These are phyloP conservation scores for Agrypnia vestita DNA, from an alignment of 1,140 invertebrate species.

Conservation along the genomic window DNA sequence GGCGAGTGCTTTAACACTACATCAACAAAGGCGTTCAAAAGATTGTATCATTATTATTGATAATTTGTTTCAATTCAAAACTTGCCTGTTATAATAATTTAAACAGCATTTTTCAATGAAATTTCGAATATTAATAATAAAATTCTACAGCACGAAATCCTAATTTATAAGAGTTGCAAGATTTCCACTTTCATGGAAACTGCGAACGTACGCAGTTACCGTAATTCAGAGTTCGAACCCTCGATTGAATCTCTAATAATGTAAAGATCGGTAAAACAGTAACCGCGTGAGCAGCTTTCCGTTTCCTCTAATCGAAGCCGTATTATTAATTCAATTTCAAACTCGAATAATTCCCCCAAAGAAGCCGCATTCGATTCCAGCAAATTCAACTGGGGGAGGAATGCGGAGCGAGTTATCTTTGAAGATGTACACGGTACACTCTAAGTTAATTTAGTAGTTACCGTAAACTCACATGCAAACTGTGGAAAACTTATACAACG, in stretches of 20 bases:
- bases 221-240: too few relatives aligned
- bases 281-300: not conserved
- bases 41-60: too few relatives aligned
- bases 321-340: constrained; percentile 8
- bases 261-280: not conserved
- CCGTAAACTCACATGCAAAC: constrained; percentile 3
- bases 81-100: too few relatives aligned
- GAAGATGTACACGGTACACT: not conserved
- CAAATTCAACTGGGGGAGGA: not conserved
- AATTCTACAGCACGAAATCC: too few relatives aligned
- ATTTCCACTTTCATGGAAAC: too few relatives aligned
- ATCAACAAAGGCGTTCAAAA: too few relatives aligned
- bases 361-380: not conserved
- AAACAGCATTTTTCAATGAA: too few relatives aligned
- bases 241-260: not conserved
- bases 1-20: too few relatives aligned
- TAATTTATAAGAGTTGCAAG: too few relatives aligned
- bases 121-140: too few relatives aligned
- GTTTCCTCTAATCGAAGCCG: not conserved
- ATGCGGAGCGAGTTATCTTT: constrained; percentile 17
- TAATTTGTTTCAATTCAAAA: too few relatives aligned
- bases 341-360: not conserved
- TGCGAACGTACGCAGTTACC: too few relatives aligned
- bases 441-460: not conserved
- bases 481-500: constrained; percentile 24